phyloP scores from a whole-genome alignment of 1,140 invertebrate genomes.

The Hesperophylax magnus region DNA sequence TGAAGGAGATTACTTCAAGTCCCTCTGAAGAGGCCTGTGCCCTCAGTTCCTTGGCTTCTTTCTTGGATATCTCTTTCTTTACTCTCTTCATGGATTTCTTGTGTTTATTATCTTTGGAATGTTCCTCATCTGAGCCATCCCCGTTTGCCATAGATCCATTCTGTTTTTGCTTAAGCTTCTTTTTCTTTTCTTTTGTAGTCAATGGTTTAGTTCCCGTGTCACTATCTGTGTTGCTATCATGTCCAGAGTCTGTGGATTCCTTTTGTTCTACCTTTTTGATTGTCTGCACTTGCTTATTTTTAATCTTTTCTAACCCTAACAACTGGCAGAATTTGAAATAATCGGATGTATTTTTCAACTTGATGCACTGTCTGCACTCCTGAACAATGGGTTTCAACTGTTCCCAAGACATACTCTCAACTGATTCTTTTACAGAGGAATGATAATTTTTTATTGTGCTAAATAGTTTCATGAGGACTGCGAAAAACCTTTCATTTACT shows the following conservation, averaged over 20 bases:
- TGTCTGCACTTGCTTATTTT: slow-evolving; percentile 32
- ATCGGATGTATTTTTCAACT: slow-evolving; percentile 51
- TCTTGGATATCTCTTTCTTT: slow-evolving; percentile 59
- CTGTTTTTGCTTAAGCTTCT: slow-evolving; percentile 27
- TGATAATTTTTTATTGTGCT: slow-evolving; percentile 48
- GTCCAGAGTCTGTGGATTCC: slow-evolving; percentile 52
- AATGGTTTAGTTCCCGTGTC: slow-evolving; percentile 20
- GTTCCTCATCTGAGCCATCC: slow-evolving; percentile 44
- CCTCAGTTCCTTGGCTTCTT: slow-evolving; percentile 62
- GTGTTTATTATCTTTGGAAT: slow-evolving; percentile 39
- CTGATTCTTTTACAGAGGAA: slow-evolving; percentile 29
- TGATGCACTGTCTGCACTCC: slow-evolving; percentile 34
- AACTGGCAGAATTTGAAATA: slow-evolving; percentile 55
- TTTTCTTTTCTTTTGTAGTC: slow-evolving; percentile 33
- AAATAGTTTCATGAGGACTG: slow-evolving; percentile 50
- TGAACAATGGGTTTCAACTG: slow-evolving; percentile 43
- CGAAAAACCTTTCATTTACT: slow-evolving; percentile 51
- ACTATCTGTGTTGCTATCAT: slow-evolving; percentile 47
- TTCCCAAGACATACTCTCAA: slow-evolving; percentile 46
- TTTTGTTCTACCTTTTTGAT: slow-evolving; percentile 31
- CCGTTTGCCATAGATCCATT: slow-evolving; percentile 40
- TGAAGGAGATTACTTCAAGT: slow-evolving; percentile 60
- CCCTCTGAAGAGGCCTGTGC: slow-evolving; percentile 61
- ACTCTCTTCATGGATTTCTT: slow-evolving; percentile 32
- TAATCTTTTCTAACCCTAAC: slow-evolving; percentile 47